These are phyloP conservation scores for Allolobophora icterica DNA, from an alignment of 2,888 invertebrate species.

Conservation along the genomic window DNA sequence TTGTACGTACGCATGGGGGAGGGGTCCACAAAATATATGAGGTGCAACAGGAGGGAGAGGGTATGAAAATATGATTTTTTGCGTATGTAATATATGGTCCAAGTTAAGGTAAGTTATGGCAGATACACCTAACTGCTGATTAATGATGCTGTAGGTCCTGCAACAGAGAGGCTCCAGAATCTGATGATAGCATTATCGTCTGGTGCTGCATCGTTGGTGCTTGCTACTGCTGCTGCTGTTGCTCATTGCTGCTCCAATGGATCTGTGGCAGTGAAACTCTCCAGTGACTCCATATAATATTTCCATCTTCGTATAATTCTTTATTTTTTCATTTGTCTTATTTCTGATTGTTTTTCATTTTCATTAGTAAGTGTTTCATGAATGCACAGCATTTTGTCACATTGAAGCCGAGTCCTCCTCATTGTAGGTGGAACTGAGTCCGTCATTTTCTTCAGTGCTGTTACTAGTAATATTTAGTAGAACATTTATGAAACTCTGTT, in stretches of 20 bases:
- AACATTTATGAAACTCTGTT: background rate
- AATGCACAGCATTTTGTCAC: background rate
- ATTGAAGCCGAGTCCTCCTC: background rate
- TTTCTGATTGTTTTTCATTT: background rate
- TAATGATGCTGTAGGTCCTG: slow-evolving; percentile 32
- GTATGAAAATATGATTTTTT: too few species aligned
- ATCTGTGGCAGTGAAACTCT: background rate
- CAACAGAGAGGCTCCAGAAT: slow-evolving; percentile 40
- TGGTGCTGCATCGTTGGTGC: background rate
- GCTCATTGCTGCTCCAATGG: background rate
- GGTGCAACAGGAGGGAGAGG: too few species aligned
- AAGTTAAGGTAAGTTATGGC: background rate
- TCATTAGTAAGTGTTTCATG: background rate
- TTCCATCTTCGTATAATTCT: background rate
- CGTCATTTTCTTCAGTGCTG: background rate
- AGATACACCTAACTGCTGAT: background rate
- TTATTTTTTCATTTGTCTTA: background rate
- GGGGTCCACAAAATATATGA: too few species aligned
- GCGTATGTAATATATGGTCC: background rate
- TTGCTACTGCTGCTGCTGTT: background rate
- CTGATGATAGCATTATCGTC: slow-evolving; percentile 8
- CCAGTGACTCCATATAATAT: background rate
- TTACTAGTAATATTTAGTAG: background rate
- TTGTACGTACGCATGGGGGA: too few species aligned
- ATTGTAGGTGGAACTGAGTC: background rate